Evolutionary conservation across 2,797 vertebrate species (phyloP).

Genomic region (Crocodylus rhombifer): DNA sequence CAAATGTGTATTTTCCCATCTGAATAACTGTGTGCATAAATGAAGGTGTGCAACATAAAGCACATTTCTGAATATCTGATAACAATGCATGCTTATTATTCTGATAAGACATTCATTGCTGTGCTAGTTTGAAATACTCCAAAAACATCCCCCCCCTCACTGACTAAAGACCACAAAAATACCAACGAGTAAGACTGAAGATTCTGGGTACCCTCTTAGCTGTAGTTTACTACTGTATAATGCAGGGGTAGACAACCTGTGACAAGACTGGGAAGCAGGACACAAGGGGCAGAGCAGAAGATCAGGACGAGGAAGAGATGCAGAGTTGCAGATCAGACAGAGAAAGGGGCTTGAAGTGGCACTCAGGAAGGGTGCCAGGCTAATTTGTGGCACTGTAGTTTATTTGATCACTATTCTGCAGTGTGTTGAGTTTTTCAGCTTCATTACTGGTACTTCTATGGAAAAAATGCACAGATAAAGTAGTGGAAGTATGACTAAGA

Average conservation of each 20-base stretch:
- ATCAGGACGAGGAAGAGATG: no score
- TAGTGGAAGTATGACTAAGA: not conserved
- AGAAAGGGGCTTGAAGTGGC: no score
- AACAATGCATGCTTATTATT: not conserved
- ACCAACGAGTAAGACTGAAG: not conserved
- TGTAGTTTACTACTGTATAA: not conserved
- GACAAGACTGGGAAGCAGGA: no score
- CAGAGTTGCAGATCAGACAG: no score
- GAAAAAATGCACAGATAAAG: not conserved
- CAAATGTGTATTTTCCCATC: not conserved
- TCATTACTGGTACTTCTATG: not conserved
- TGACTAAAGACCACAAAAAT: not conserved
- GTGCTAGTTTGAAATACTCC: not conserved
- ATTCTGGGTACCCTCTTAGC: not conserved
- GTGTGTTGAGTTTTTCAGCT: not conserved
- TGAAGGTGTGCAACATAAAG: not conserved
- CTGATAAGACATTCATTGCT: not conserved
- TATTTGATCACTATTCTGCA: not conserved
- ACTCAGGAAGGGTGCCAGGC: no score
- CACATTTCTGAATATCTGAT: not conserved
- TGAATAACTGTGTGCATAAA: not conserved
- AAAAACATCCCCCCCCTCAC: fast-evolving
- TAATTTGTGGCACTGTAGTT: not conserved
- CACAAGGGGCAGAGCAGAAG: no score
- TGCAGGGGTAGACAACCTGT: no score